These are phyloP conservation scores for Rhegmatorhina hoffmannsi DNA, from an alignment of 2,113 vertebrate genomes.

Conservation along the genomic window DNA sequence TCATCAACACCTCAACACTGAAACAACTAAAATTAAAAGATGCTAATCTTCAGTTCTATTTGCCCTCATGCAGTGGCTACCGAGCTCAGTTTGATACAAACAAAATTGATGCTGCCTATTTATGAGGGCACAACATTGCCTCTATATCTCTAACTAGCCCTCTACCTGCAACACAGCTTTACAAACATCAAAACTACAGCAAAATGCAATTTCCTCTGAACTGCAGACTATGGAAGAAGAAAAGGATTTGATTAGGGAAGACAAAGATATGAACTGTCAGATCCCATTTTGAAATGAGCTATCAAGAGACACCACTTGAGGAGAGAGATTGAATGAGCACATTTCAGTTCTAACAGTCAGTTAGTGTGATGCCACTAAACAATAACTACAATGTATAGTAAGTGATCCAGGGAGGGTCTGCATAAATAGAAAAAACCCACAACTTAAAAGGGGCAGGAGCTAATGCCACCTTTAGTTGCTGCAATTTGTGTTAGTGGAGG, in stretches of 20 bases:
- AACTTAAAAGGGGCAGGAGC: not conserved
- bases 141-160: not conserved
- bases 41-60: not conserved
- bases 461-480: not conserved
- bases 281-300: conserved; percentile 35
- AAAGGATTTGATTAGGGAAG: conserved; percentile 29
- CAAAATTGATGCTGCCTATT: not conserved
- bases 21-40: not conserved
- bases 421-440: not conserved
- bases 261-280: conserved; percentile 34
- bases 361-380: not conserved
- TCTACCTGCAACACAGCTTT: not conserved
- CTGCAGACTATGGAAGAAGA: not conserved
- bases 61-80: not conserved
- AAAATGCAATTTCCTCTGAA: conserved; percentile 22
- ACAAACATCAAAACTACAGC: not conserved
- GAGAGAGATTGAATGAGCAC: not conserved
- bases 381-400: not conserved
- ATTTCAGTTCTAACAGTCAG: conserved; percentile 22
- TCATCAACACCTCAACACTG: not conserved
- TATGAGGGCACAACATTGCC: not conserved
- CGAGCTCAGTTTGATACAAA: not conserved
- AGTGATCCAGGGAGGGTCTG: not conserved
- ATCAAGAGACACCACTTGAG: conserved; percentile 11
- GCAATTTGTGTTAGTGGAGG: not conserved